Evolutionary conservation across 2,113 vertebrate genomes (phyloP).

Genomic region (Eulemur macaco): DNA sequence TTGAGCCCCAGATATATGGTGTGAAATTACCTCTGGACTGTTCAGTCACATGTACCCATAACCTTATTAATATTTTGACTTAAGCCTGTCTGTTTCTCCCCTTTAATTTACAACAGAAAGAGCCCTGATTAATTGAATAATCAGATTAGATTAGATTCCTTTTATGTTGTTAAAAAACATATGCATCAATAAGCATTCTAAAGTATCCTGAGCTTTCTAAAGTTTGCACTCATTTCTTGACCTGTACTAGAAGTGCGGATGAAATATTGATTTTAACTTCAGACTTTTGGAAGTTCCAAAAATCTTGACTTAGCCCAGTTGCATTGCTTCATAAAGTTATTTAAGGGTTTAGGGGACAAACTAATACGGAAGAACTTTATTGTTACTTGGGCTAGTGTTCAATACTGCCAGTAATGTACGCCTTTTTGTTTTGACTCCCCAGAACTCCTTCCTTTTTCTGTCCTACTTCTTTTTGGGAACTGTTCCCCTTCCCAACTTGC

Average conservation of each 20-base stretch:
- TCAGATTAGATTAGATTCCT: background rate
- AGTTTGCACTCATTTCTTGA: background rate
- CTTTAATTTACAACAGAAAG: background rate
- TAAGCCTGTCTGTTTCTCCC: background rate
- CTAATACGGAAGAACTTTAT: background rate
- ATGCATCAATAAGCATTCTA: background rate
- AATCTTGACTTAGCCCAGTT: background rate
- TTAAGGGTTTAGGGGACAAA: background rate
- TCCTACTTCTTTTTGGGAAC: background rate
- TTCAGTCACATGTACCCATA: background rate
- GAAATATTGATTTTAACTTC: background rate
- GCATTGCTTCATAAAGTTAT: background rate
- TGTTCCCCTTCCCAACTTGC: background rate
- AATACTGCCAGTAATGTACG: background rate
- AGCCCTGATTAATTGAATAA: background rate
- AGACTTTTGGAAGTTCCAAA: background rate
- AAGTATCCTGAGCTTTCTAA: background rate
- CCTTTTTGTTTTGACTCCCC: background rate
- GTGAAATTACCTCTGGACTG: background rate
- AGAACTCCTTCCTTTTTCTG: background rate
- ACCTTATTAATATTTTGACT: background rate
- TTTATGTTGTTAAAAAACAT: background rate
- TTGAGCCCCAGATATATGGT: background rate
- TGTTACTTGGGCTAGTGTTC: background rate
- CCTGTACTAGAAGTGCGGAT: background rate